A percentile compares a stretch with the other conserved stretches of the same genome.
Evolutionary conservation across 2,797 vertebrate genomes (phyloP).

Genomic region (Eospalax fontanierii): DNA sequence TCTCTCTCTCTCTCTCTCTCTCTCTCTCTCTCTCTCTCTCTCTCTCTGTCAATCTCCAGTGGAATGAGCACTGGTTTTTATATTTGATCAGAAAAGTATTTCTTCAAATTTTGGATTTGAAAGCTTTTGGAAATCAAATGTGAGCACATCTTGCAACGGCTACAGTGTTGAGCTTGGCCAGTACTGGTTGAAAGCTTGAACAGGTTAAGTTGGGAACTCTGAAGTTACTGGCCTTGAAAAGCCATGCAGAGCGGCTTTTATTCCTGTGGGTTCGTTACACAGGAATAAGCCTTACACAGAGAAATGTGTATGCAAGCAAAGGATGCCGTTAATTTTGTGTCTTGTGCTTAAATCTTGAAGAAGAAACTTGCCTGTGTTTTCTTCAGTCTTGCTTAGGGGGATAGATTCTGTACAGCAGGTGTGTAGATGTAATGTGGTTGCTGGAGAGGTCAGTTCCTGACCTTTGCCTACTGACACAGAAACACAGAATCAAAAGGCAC

Average conservation of each 20-base stretch:
- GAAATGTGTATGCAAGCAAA: slow-evolving; percentile 18
- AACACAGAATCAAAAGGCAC: neutral
- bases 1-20: neutral
- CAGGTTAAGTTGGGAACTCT: neutral
- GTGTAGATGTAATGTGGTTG: neutral
- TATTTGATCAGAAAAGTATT: neutral
- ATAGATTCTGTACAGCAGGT: neutral
- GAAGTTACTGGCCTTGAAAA: slow-evolving; percentile 1
- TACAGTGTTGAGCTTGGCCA: neutral
- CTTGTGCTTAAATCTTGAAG: neutral
- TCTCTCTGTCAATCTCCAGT: too few species aligned
- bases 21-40: too few species aligned
- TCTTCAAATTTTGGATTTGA: neutral
- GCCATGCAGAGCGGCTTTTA: neutral
- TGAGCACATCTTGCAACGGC: neutral
- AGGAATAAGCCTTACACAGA: neutral
- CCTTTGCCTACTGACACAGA: neutral
- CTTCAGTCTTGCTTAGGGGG: slow-evolving; percentile 15
- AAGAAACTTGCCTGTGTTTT: neutral
- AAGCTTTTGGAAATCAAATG: slow-evolving; percentile 14
- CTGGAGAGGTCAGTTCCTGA: neutral
- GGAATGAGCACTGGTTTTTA: too few species aligned
- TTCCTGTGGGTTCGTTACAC: neutral
- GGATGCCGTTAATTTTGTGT: neutral
- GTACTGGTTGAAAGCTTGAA: neutral